Evolutionary conservation across 2,113 vertebrate genomes (phyloP).

Genomic region (Ameiurus melas): DNA sequence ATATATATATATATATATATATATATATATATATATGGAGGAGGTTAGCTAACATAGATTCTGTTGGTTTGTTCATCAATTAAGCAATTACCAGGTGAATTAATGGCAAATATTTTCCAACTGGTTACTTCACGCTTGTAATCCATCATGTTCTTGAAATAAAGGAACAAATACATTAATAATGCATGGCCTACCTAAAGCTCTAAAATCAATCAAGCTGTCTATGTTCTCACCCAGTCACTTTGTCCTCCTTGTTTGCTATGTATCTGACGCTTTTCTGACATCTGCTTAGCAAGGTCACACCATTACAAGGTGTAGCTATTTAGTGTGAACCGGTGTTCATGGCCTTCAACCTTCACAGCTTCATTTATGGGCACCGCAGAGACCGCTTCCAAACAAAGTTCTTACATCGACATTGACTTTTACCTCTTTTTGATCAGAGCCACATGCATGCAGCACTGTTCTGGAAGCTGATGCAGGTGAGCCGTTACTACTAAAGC

Average conservation of each 20-base stretch:
- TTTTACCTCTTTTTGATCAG: constrained; percentile 54
- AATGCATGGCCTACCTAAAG: background rate
- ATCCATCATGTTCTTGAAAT: background rate
- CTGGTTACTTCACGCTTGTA: background rate
- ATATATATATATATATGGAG: too few species aligned
- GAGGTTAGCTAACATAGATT: background rate
- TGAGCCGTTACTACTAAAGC: background rate
- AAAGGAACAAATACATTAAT: background rate
- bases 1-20: too few species aligned
- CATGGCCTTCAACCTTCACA: constrained; percentile 33
- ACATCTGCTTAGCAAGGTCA: constrained; percentile 7
- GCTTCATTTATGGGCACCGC: constrained; percentile 53
- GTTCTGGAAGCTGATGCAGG: constrained; percentile 11
- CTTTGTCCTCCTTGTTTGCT: background rate
- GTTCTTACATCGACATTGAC: constrained; percentile 55
- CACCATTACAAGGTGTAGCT: constrained; percentile 18
- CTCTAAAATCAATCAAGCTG: background rate
- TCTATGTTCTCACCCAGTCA: background rate
- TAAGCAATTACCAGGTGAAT: background rate
- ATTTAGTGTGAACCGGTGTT: constrained; percentile 53
- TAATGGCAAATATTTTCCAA: background rate
- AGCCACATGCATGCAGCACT: constrained; percentile 55
- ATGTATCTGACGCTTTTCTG: constrained; percentile 9
- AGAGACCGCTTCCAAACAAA: constrained; percentile 52
- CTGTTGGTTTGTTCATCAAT: background rate